phyloP scores from a whole-genome alignment of 2,888 invertebrate species.

The Caenorhabditis panamensis region DNA sequence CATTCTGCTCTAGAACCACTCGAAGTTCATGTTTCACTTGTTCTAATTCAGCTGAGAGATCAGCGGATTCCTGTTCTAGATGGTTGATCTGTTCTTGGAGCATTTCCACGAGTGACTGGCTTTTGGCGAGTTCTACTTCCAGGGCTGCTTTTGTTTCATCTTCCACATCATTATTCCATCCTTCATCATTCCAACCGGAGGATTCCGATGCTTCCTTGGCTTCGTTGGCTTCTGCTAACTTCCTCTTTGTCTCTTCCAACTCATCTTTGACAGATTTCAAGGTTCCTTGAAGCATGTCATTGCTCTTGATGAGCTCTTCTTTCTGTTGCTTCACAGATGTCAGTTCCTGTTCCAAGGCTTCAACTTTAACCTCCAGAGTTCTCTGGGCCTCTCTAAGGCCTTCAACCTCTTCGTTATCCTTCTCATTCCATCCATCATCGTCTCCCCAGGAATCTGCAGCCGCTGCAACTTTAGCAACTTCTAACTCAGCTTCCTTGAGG shows the following conservation, averaged over 20 bases:
- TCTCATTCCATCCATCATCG: conserved; percentile 23
- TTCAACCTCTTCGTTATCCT: conserved; percentile 37
- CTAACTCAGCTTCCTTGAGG: neutral
- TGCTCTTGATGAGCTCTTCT: conserved; percentile 14
- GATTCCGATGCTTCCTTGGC: no score
- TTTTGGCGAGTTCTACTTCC: conserved; percentile 1
- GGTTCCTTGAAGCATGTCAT: conserved; percentile 1
- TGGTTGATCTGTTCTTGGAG: conserved; percentile 7
- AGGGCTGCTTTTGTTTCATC: conserved; percentile 9
- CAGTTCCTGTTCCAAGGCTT: conserved; percentile 31
- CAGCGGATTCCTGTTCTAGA: conserved; percentile 10
- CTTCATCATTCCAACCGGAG: conserved; percentile 24
- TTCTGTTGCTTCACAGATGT: conserved; percentile 3
- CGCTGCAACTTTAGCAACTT: neutral
- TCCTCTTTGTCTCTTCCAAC: conserved; percentile 5
- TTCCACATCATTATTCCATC: conserved; percentile 15
- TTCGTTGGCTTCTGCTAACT: conserved; percentile 12
- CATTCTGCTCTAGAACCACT: conserved; percentile 54
- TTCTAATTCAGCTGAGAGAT: conserved; percentile 9
- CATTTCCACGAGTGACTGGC: neutral
- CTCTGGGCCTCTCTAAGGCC: conserved; percentile 29
- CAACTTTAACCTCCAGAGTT: conserved; percentile 19
- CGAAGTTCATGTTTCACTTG: conserved; percentile 9
- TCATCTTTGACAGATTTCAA: conserved; percentile 7
- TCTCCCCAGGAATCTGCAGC: conserved; percentile 6